phyloP scores from a whole-genome alignment of 1,140 invertebrate genomes.

The Ptiloglossa arizonensis region DNA sequence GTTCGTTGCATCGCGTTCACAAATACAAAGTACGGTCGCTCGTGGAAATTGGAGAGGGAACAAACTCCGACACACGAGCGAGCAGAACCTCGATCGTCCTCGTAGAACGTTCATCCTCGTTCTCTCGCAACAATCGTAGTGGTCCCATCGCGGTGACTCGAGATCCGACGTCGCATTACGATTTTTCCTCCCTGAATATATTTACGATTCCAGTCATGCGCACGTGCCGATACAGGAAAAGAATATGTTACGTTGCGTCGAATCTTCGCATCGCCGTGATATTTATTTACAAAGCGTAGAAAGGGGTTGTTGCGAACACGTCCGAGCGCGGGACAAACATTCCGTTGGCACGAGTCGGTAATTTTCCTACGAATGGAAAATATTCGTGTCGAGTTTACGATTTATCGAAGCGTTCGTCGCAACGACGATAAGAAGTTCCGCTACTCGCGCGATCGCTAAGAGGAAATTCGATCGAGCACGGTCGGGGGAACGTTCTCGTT shows the following conservation, averaged over 20 bases:
- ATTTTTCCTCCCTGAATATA: too few species aligned
- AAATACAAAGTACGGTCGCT: too few species aligned
- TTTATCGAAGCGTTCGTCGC: not conserved
- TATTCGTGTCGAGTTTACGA: not conserved
- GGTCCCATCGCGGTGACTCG: too few species aligned
- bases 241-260: not conserved
- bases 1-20: too few species aligned
- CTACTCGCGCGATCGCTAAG: not conserved
- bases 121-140: too few species aligned
- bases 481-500: constrained; percentile 6
- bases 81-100: too few species aligned
- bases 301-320: not conserved
- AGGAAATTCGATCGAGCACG: not conserved
- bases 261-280: too few species aligned
- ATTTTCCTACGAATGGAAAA: not conserved
- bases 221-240: not conserved
- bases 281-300: not conserved
- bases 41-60: too few species aligned
- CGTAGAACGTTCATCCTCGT: too few species aligned
- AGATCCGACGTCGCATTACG: too few species aligned
- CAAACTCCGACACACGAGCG: too few species aligned
- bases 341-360: not conserved
- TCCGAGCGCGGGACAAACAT: not conserved
- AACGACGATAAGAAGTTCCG: not conserved
- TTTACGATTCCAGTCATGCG: not conserved